Base-by-base conservation (phyloP, 2,888 invertebrate species). In the Hedya salicella region DNA sequence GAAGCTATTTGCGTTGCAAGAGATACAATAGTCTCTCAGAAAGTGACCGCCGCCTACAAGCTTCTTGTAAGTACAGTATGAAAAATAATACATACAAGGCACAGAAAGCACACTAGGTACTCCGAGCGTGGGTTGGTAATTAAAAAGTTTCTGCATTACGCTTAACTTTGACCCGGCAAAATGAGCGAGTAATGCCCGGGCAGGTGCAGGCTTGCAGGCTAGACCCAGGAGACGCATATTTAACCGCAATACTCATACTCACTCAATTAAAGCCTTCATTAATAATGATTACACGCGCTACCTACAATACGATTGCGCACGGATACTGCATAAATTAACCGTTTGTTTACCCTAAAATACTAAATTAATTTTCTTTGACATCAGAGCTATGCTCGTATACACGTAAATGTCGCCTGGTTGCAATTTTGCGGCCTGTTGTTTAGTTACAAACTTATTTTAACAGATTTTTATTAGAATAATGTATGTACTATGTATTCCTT, bases 261-360 rank as follows among this genome's bases (percentile, higher is more conserved):
- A 71, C 71, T 74, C 79, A 78, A 80, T 80, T 82, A 80, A 77
- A 77, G 73, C 72, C 70, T 75, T 78, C 80, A 79, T 81, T 77
- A 81, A 80, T 81, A 76, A 80, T 79, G 69, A 75, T 72, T 71
- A 69, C 70, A 69, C 71, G 73, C 72, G 65, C 71, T 62, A 49
- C 57, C 32, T 65, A 60, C 52, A 30, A 52, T 54, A 42, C 60
- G 36, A 64, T 52, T 57, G 57, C 50, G 52, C 44, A 39, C 11
- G 49, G 57, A 8, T 39, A 66, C 13, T 54, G 48, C 66, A 54
- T 60, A 32, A 40, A 66, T 65, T 48, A 49, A 50, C 39, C 25
- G 13, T 39, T 21, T 39, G 16, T 44, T 44, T 32, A 3, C 13
- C 8, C 2, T 44, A 30, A 21, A 30, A 2, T 16, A 30, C 56